Percentiles rank a stretch among this genome's conserved stretches.
Evolutionary conservation across 2,888 invertebrate species (phyloP).

Genomic region (Choreutis nemorana): DNA sequence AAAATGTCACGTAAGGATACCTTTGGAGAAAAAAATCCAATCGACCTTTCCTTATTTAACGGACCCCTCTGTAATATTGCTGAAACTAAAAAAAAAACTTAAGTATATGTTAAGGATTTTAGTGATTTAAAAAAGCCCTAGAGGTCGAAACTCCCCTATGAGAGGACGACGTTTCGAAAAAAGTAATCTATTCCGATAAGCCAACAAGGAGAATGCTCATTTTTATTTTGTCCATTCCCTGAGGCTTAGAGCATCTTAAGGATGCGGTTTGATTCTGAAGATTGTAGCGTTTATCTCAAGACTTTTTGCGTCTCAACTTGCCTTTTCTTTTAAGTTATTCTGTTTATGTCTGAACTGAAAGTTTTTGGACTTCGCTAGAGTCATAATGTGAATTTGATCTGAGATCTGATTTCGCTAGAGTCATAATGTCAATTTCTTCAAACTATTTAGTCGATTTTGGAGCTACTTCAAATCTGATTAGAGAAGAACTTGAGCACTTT

Average conservation of each 20-base stretch:
- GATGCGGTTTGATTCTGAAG: slow-evolving; percentile 19
- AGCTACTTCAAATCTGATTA: no score
- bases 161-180: slow-evolving; percentile 51
- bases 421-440: no score
- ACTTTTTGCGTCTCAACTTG: no score
- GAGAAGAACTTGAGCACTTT: no score
- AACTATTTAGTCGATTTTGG: no score
- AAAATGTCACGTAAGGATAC: slow-evolving; percentile 28
- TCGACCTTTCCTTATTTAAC: slow-evolving; percentile 12
- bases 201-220: slow-evolving; percentile 58
- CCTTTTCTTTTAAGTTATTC: no score
- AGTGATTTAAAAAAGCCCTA: slow-evolving; percentile 31
- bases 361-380: no score
- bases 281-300: slow-evolving; percentile 3
- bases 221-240: slow-evolving; percentile 61
- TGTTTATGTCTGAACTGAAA: no score
- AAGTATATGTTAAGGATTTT: slow-evolving; percentile 24
- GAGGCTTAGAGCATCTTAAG: slow-evolving; percentile 48
- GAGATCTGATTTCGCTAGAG: no score
- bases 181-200: slow-evolving; percentile 63
- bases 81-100: slow-evolving; percentile 17
- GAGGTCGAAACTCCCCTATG: slow-evolving; percentile 31
- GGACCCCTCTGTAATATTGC: slow-evolving; percentile 10
- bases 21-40: slow-evolving; percentile 15
- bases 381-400: no score